These are phyloP conservation scores for Polypedilum vanderplanki DNA, from an alignment of 1,140 invertebrate species.

Conservation along the genomic window DNA sequence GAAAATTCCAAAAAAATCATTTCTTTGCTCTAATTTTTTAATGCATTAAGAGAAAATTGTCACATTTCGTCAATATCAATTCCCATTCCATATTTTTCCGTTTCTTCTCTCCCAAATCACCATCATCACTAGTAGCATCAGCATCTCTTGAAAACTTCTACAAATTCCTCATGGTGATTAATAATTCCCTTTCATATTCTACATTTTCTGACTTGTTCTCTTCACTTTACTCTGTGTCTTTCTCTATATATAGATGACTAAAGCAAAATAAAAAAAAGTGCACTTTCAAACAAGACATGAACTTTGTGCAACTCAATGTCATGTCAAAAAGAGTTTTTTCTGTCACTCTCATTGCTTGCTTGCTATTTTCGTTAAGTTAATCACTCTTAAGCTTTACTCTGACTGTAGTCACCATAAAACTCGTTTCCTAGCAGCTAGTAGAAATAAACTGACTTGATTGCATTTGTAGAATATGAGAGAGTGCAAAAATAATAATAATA, in stretches of 20 bases:
- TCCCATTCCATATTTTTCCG: neutral
- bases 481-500: no score
- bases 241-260: neutral
- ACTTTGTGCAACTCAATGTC: constrained; percentile 28
- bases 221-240: neutral
- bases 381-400: neutral
- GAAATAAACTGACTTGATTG: no score
- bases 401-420: no score
- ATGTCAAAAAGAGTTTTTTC: neutral
- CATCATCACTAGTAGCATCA: no score
- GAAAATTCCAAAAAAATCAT: no score
- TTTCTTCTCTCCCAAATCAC: neutral
- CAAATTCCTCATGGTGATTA: neutral
- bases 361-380: neutral
- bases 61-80: no score
- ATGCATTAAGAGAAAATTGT: no score
- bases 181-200: constrained; percentile 23
- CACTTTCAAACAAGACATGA: constrained; percentile 10
- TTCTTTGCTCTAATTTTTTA: no score
- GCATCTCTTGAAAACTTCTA: no score
- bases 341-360: constrained; percentile 4
- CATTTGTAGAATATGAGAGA: no score
- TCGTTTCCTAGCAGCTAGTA: no score
- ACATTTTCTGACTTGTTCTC: neutral
- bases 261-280: neutral